Evolutionary conservation across 2,797 vertebrate species (phyloP).

Genomic region (Cossypha niveicapilla): DNA sequence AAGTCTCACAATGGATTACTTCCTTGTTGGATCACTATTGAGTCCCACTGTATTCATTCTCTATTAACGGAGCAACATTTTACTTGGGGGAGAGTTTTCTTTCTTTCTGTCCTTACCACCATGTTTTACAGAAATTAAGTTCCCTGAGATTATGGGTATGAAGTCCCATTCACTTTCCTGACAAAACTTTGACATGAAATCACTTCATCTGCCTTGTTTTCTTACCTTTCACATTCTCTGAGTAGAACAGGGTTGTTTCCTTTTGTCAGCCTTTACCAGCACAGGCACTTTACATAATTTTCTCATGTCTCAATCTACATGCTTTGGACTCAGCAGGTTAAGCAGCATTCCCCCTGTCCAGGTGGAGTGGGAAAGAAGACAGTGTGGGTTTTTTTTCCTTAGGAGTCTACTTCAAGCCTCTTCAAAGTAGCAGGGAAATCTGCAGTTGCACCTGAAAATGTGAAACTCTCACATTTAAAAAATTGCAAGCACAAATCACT

Average conservation of each 20-base stretch:
- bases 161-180: background rate
- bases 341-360: background rate
- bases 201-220: background rate
- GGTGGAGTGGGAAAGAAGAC: background rate
- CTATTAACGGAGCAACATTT: background rate
- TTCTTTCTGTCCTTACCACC: background rate
- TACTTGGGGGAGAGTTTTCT: background rate
- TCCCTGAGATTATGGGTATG: background rate
- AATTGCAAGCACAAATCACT: background rate
- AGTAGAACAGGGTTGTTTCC: background rate
- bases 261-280: background rate
- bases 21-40: background rate
- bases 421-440: background rate
- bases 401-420: background rate
- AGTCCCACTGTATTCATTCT: background rate
- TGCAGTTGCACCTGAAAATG: background rate
- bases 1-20: background rate
- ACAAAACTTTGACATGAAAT: background rate
- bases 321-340: background rate
- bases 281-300: background rate
- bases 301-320: background rate
- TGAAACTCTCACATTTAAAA: background rate
- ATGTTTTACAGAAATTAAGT: background rate
- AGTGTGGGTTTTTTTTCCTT: background rate
- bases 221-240: background rate